Percentiles rank a stretch among this genome's conserved stretches.
These are phyloP conservation scores for Listronotus oregonensis DNA, from an alignment of 1,140 invertebrate species.

Conservation along the genomic window DNA sequence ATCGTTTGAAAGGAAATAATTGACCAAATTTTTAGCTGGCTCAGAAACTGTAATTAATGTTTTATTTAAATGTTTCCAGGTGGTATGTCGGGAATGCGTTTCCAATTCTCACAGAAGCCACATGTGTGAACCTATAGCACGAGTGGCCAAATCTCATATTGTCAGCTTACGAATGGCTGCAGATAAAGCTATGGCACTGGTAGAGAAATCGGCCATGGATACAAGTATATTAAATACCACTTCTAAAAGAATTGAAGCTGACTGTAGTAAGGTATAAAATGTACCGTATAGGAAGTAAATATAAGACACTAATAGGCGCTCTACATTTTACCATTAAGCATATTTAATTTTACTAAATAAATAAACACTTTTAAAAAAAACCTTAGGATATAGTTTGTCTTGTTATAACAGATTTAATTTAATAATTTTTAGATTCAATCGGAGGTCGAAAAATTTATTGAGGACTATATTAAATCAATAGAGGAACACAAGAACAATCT, in stretches of 20 bases:
- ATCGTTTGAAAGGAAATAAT: too few species aligned
- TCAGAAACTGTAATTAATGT: too few species aligned
- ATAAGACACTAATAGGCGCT: too few species aligned
- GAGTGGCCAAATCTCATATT: constrained; percentile 59
- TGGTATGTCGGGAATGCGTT: constrained; percentile 62
- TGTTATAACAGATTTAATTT: not conserved
- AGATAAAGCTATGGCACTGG: constrained; percentile 58
- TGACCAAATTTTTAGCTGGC: too few species aligned
- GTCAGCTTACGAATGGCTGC: constrained; percentile 58
- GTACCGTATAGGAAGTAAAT: too few species aligned
- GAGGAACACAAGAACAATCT: constrained; percentile 65
- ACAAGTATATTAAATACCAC: constrained; percentile 50
- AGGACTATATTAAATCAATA: constrained; percentile 64
- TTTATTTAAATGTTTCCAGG: constrained; percentile 55
- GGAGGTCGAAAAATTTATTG: constrained; percentile 66
- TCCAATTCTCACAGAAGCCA: constrained; percentile 60
- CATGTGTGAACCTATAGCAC: constrained; percentile 58
- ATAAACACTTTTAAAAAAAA: too few species aligned
- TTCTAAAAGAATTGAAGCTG: constrained; percentile 59
- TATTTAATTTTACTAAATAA: too few species aligned
- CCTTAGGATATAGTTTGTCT: too few species aligned
- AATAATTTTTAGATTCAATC: constrained; percentile 50
- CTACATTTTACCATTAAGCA: too few species aligned
- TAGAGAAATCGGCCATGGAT: constrained; percentile 54
- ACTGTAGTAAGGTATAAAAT: constrained; percentile 57